A percentile compares a stretch with the other conserved stretches of the same genome.
phyloP scores from a whole-genome alignment of 2,797 vertebrate species.

The Chanos chanos region DNA sequence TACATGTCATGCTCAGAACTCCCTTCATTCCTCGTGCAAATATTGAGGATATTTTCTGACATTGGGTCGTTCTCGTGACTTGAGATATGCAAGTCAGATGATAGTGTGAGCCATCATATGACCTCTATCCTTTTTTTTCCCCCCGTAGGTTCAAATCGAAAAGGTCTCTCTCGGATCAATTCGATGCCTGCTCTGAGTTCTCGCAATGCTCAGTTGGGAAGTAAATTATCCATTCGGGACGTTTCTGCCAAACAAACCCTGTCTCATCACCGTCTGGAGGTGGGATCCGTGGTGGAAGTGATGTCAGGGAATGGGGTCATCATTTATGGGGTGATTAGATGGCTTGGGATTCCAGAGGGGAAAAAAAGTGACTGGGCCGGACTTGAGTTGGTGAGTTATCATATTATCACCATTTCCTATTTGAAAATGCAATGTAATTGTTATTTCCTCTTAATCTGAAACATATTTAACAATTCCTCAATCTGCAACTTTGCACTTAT shows the following conservation, averaged over 20 bases:
- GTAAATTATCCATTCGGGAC: not conserved
- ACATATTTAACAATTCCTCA: not conserved
- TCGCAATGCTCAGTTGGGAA: not conserved
- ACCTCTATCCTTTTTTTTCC: slow-evolving; percentile 5
- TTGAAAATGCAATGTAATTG: too few relatives aligned
- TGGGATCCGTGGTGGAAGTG: slow-evolving; percentile 72
- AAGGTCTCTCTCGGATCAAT: slow-evolving; percentile 48
- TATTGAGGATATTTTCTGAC: slow-evolving; percentile 8
- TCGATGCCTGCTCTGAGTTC: slow-evolving; percentile 54
- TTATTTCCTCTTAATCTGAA: not conserved
- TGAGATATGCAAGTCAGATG: slow-evolving; percentile 30
- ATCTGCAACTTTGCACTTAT: not conserved
- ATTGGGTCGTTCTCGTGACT: slow-evolving; percentile 28
- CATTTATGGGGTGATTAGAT: slow-evolving; percentile 69
- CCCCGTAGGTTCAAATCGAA: slow-evolving; percentile 52
- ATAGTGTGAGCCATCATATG: slow-evolving; percentile 30
- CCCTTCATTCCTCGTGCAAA: slow-evolving; percentile 37
- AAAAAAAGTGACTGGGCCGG: slow-evolving; percentile 64
- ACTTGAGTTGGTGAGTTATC: slow-evolving; percentile 67
- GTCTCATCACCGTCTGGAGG: slow-evolving; percentile 52
- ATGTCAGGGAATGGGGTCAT: slow-evolving; percentile 52
- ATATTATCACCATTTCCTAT: not conserved
- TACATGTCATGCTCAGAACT: slow-evolving; percentile 23
- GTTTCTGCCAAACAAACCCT: slow-evolving; percentile 14
- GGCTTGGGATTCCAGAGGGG: slow-evolving; percentile 64